Base-by-base conservation (phyloP, 1,140 invertebrate species). In the Eubasilissa regina region DNA sequence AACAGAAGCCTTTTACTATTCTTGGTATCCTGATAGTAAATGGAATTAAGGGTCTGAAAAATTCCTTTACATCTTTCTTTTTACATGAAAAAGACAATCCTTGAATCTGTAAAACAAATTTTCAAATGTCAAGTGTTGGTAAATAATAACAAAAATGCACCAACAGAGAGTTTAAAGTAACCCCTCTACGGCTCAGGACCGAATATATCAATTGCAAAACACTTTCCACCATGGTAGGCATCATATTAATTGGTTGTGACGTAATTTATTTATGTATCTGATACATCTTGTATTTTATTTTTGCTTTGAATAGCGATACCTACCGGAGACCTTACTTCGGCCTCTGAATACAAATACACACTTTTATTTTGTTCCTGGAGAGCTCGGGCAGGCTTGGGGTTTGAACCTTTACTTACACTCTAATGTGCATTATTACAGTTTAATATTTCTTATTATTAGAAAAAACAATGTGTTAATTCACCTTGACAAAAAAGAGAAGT, bases 21-120 rank as follows among this genome's bases (percentile, higher is more conserved):
- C 86, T 77, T 0, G 96, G 95, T 44, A 97, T 86, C 80, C 96
- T 90, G 76, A 98, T 93, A 25, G 94, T 95, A 84, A 92, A 94
- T 17, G 94, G 90, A 82, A 94, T 93, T 9, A 97, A 83, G 0
- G 96, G 95, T 81, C 92, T 91, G 78, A 98, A 96, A 85, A 98
- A 98, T 82, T 94, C 91, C 86, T 94, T 95, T 0, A 97, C 89
- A 83, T 95, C 91, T 87, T 93, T 94, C 86, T 97, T 96, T 83
- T 93, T 94, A 70, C 91, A 92, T 85, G 91, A 92, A 78, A 90
- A 93, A 19, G 93, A 92, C 51, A 97, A 85, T 58, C 94, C 93
- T 84, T 88, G 90, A 51, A 94, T 84, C 90, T 90, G 82, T 73
- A 88, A 85, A 81, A 79, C n/a, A 13, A 3, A 3, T 51, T 51